Evolutionary conservation across 2,113 vertebrate species (phyloP), one percentile per base, ranked within the genome.

Genomic region (Butorides virescens): DNA sequence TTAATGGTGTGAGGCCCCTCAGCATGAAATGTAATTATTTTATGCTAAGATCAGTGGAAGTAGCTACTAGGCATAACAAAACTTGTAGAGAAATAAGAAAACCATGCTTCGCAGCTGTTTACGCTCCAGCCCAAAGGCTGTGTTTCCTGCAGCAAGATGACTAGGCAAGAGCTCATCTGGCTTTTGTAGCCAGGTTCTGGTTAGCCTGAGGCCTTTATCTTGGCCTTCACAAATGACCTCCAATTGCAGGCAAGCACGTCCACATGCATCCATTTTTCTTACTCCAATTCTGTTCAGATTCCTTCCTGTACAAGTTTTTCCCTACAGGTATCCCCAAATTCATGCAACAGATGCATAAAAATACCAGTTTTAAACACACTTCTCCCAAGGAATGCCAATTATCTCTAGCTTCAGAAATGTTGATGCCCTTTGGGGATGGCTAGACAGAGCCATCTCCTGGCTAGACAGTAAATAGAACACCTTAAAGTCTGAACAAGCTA

Each of bases 381-480:
- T 77, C 59, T 88, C 36, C n/a, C 50, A 63, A 71, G 34, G 37
- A 88, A 93, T 39, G 56, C 3, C 7, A 70, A 27, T 53, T 77
- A 66, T 23, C 42, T 74, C 47, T 29, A 70, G 59, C 65, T 77
- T 93, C 79, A 89, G 72, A 80, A 77, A 67, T 13, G 34, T 15
- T 50, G 27, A 37, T 21, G 36, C 55, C 42, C 55, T 78, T 81
- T 59, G 42, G 72, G 68, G 89, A 93, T 30, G n/a, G 76, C n/a
- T 71, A 95, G 72, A 96, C 65, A 95, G 94, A 97, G 95, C 95
- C 96, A 97, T 84, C 94, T 96, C 89, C 95, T 93, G 93, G 96
- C 89, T 93, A 95, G 42, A 84, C 3, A 84, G 76, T 71, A 95
- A 93, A 95, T 20, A 92, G 46, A 84, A 81, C 72, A 92, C 52